Conservation (phyloP, 2,888 invertebrate genomes). For the Drosophila multiciliata region DNA sequence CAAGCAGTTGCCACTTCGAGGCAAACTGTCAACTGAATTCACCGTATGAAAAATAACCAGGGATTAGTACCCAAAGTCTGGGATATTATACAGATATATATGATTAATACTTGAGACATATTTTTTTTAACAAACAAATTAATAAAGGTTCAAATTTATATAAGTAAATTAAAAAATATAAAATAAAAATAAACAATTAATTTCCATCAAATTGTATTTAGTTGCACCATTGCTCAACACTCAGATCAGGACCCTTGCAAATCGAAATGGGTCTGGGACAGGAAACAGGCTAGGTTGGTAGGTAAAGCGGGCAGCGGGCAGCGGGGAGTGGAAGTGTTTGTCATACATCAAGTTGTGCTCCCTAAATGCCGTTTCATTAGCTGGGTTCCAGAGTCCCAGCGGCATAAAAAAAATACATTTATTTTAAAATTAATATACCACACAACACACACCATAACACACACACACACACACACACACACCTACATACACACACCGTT, state of each 20-base stretch:
- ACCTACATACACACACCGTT: background rate
- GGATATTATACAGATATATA: background rate
- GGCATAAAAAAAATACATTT: constrained; percentile 65
- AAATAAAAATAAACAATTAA: constrained; percentile 44
- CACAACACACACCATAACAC: constrained; percentile 25
- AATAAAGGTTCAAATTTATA: background rate
- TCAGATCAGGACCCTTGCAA: background rate
- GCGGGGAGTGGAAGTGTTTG: constrained; percentile 8
- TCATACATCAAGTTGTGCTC: constrained; percentile 62
- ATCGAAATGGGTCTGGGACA: constrained; percentile 48
- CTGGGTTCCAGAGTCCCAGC: constrained; percentile 30
- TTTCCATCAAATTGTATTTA: constrained; percentile 58
- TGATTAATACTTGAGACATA: background rate
- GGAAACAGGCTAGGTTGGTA: background rate
- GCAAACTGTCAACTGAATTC: background rate
- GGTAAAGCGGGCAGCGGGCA: background rate
- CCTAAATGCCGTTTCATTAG: constrained; percentile 72
- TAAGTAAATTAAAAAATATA: background rate
- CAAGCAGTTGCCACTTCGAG: background rate
- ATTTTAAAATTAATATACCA: constrained; percentile 75
- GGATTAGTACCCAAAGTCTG: background rate
- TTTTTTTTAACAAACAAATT: too few species aligned
- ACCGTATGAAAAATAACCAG: background rate
- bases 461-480: background rate
- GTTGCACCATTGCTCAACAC: constrained; percentile 6